phyloP scores from a whole-genome alignment of 2,797 vertebrate species.

The Tokudaia muenninki region DNA sequence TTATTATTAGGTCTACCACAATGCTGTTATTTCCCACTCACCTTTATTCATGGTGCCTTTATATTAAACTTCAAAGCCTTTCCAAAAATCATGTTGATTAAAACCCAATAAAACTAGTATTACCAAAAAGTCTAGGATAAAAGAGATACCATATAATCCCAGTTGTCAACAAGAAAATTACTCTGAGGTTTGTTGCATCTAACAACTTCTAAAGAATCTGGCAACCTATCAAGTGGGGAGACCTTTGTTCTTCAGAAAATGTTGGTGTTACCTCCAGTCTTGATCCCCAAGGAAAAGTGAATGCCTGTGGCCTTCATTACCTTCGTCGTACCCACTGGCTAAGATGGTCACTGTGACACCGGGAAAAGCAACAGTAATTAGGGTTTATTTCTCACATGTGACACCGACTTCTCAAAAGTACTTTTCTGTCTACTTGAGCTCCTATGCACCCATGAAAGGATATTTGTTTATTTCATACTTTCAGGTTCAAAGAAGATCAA shows the following conservation, averaged over 20 bases:
- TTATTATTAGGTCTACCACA: constrained; percentile 41
- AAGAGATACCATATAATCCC: constrained; percentile 53
- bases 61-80: constrained; percentile 68
- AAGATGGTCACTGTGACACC: not conserved
- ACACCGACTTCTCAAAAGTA: constrained; percentile 68
- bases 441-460: not conserved
- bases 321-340: constrained; percentile 36
- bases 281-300: constrained; percentile 19
- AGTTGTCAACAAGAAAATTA: constrained; percentile 59
- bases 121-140: constrained; percentile 53
- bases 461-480: constrained; percentile 54
- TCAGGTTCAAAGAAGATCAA: not conserved
- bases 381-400: constrained; percentile 11
- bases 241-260: constrained; percentile 67
- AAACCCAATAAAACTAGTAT: constrained; percentile 64
- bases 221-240: not conserved
- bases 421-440: constrained; percentile 52
- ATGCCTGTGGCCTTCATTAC: not conserved
- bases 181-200: constrained; percentile 31
- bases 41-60: constrained; percentile 68
- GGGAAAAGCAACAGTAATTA: constrained; percentile 51
- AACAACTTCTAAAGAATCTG: constrained; percentile 62
- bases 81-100: constrained; percentile 57
- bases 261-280: not conserved
- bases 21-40: constrained; percentile 45